Base-by-base conservation (phyloP, 2,113 vertebrate species). In the Chelonoidis abingdonii region DNA sequence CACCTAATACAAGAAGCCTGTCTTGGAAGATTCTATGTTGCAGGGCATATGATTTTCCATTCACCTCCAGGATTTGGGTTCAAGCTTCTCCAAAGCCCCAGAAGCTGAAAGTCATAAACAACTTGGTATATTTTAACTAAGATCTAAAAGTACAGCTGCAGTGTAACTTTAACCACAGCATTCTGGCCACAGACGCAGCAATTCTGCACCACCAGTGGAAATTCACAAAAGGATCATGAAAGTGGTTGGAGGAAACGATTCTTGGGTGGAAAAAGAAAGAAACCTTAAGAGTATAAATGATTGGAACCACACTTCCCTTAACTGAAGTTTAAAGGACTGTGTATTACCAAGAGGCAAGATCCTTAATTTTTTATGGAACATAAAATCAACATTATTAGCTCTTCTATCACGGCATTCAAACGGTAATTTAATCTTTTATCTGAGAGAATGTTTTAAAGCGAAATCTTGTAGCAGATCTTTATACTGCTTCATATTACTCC, bases 361-460 rank as follows among this genome's bases (percentile, higher is more conserved):
- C 80, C 75, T 96, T 93, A 79, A 27, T 38, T 16, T 47, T 80
- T 89, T 88, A 21, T 82, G 44, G 62, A 93, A 92, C 49, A 87
- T 84, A 94, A 86, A 93, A 86, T 35, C 83, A 84, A 85, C 72
- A 47, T 95, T 95, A 97, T 97, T 95, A 95, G 90, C 84, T 97
- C 96, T 92, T 95, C 96, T 88, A 65, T 44, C 87, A 88, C 2
- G 5, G 59, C 65, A 89, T 96, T 97, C 95, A 96, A 86, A 97
- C 96, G 94, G 88, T 95, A 97, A 97, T 94, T 72, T 90, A 96
- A 91, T 80, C 86, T 86, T n/a, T 97, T 89, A 80, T 84, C 84
- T 94, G 89, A 97, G 81, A 90, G 62, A 94, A 52, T 8, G 80
- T 84, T 94, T 96, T 93, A 94, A 94, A 96, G 92, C 29, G 57